Evolutionary conservation across 2,888 invertebrate species (phyloP).

Genomic region (Epicampocera succincta): DNA sequence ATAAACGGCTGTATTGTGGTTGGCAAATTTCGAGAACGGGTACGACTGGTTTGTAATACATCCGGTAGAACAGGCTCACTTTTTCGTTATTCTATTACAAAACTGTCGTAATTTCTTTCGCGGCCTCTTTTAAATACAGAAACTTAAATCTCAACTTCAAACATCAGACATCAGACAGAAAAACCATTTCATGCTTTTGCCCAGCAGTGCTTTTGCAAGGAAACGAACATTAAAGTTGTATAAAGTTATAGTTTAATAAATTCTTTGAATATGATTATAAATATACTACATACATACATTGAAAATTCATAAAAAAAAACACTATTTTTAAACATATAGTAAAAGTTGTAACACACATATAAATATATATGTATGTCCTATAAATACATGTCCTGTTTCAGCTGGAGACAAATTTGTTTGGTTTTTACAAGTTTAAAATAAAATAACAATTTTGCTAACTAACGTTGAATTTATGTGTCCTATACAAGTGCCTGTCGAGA

Average conservation of each 20-base stretch:
- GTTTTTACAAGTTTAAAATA: neutral
- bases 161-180: no score
- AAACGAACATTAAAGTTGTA: neutral
- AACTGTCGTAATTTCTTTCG: no score
- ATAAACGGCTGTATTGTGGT: no score
- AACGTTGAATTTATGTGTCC: no score
- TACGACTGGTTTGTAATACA: no score
- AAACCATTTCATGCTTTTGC: neutral
- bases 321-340: neutral
- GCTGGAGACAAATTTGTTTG: neutral
- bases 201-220: neutral
- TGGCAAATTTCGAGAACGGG: no score
- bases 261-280: slow-evolving; percentile 14
- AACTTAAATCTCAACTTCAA: no score
- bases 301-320: slow-evolving; percentile 5
- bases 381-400: slow-evolving; percentile 2
- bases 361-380: slow-evolving; percentile 13
- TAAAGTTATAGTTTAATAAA: slow-evolving; percentile 24
- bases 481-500: no score
- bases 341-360: slow-evolving; percentile 8
- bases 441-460: neutral
- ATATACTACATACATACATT: slow-evolving; percentile 17
- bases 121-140: no score
- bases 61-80: no score
- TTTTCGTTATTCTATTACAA: no score